Evolutionary conservation across 2,113 vertebrate species (phyloP).

Genomic region (mouse (Mus musculus)): DNA sequence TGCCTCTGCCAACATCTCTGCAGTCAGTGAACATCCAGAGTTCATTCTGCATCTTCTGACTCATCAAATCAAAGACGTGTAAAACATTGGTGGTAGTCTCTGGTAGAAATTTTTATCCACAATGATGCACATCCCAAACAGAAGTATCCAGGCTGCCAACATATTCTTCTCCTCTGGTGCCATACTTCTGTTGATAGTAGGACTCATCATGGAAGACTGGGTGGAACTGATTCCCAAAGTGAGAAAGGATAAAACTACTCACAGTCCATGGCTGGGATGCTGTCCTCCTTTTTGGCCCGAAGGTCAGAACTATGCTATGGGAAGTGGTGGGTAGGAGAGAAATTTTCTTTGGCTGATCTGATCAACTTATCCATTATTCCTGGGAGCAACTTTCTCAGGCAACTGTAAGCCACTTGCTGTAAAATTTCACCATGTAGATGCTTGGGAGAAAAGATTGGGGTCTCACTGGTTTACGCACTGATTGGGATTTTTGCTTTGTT

Average conservation of each 20-base stretch:
- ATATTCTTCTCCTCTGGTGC: constrained; percentile 46
- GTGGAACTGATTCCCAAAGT: not conserved
- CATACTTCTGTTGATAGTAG: not conserved
- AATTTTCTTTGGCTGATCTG: not conserved
- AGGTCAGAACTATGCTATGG: constrained; percentile 52
- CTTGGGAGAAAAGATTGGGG: not conserved
- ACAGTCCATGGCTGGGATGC: constrained; percentile 56
- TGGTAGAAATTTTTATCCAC: not conserved
- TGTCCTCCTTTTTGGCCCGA: constrained; percentile 54
- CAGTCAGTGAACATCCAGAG: not conserved
- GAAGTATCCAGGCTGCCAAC: constrained; percentile 29
- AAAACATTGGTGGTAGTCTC: not conserved
- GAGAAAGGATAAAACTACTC: not conserved
- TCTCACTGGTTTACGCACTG: not conserved
- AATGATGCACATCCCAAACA: not conserved
- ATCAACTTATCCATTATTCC: not conserved
- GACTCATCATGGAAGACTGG: constrained; percentile 49
- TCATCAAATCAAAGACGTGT: not conserved
- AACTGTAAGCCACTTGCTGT: not conserved
- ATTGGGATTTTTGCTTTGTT: not conserved
- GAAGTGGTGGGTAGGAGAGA: not conserved
- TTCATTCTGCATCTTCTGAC: not conserved
- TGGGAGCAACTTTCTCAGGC: not conserved
- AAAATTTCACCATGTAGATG: not conserved
- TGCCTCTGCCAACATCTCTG: not conserved